Evolutionary conservation across 1,140 invertebrate genomes (phyloP).

Genomic region (Drosophila seguyi): DNA sequence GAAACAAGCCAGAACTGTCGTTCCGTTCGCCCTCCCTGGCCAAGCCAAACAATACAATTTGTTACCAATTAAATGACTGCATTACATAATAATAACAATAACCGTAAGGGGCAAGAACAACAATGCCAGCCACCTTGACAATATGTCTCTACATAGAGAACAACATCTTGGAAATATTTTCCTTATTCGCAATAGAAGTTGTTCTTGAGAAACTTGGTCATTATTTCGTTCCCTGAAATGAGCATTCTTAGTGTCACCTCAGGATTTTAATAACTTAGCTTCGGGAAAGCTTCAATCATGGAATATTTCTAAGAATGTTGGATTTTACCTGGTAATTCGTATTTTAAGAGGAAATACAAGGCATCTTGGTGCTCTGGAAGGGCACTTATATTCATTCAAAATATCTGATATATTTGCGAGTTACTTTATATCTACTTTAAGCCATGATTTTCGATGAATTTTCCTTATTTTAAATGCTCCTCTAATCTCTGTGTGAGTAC

Average conservation of each 20-base stretch:
- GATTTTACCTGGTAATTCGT: background rate
- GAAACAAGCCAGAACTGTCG: constrained; percentile 59
- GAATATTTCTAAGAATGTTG: background rate
- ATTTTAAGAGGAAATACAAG: background rate
- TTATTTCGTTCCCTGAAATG: background rate
- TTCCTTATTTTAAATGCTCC: background rate
- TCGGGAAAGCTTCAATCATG: background rate
- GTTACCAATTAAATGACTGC: constrained; percentile 83
- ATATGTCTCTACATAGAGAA: constrained; percentile 22
- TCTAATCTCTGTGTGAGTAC: background rate
- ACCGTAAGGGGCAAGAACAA: constrained; percentile 36
- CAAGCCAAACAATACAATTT: constrained; percentile 80
- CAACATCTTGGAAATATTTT: background rate
- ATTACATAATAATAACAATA: constrained; percentile 81
- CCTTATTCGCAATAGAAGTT: too few species aligned
- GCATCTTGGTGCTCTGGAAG: background rate
- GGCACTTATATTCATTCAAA: too few species aligned
- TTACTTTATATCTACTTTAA: background rate
- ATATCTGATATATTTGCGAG: too few species aligned
- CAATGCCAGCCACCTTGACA: constrained; percentile 24
- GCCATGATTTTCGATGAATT: background rate
- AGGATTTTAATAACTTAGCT: background rate
- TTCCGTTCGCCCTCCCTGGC: constrained; percentile 14
- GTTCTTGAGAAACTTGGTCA: background rate
- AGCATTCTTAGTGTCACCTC: background rate